These are phyloP conservation scores for Melanostigma gelatinosum DNA, from an alignment of 2,113 vertebrate species.

Conservation along the genomic window DNA sequence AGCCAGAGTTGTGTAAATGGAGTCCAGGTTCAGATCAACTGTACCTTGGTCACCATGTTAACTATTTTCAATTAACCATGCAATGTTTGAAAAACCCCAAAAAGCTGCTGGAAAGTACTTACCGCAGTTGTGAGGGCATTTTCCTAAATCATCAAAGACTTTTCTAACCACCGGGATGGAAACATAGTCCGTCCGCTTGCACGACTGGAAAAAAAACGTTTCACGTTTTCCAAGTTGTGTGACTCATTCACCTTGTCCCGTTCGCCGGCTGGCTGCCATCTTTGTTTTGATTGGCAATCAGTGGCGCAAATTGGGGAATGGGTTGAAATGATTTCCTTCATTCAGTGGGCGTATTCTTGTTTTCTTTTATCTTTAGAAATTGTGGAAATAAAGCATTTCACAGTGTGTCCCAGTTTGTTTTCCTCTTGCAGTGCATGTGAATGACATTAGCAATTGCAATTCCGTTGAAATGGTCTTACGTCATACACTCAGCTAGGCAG, in stretches of 20 bases:
- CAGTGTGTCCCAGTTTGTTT: no score
- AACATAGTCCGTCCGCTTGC: background rate
- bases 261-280: conserved; percentile 19
- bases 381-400: background rate
- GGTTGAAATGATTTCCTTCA: background rate
- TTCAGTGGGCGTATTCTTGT: background rate
- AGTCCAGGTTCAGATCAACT: background rate
- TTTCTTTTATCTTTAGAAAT: background rate
- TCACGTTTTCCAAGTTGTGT: background rate
- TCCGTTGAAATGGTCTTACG: no score
- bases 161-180: no score
- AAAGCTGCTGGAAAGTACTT: background rate
- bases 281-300: conserved; percentile 14
- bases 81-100: background rate
- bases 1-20: background rate
- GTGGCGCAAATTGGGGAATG: no score
- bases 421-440: no score
- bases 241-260: background rate
- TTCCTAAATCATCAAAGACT: background rate
- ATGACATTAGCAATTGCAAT: no score
- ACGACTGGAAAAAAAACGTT: background rate
- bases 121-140: background rate
- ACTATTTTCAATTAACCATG: no score
- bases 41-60: background rate
- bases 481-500: background rate